phyloP scores from a whole-genome alignment of 2,888 invertebrate species.

The Yponomeuta evonymella region DNA sequence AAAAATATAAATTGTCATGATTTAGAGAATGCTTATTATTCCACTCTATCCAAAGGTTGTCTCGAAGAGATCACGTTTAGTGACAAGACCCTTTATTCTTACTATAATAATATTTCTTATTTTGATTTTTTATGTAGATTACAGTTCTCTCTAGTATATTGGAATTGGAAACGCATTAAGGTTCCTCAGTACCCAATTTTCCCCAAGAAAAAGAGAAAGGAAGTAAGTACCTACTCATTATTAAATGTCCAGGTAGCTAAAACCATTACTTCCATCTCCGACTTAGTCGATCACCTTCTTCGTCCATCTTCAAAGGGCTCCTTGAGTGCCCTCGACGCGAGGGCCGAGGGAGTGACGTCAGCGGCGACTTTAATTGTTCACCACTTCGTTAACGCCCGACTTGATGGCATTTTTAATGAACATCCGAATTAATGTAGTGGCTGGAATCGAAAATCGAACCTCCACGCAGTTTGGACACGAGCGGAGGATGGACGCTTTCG shows the following conservation, averaged over 20 bases:
- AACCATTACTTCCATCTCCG: neutral
- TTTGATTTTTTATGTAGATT: too few species aligned
- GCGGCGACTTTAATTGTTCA: constrained; percentile 73
- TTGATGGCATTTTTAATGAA: constrained; percentile 77
- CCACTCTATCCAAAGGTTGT: too few species aligned
- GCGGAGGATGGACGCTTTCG: constrained; percentile 25
- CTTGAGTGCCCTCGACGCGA: constrained; percentile 44
- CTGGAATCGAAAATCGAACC: constrained; percentile 70
- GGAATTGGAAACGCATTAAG: too few species aligned
- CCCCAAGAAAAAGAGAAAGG: too few species aligned
- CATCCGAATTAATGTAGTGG: constrained; percentile 75
- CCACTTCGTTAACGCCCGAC: constrained; percentile 73
- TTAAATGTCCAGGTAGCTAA: neutral
- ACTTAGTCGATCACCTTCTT: neutral
- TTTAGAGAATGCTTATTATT: too few species aligned
- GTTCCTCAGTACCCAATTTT: too few species aligned
- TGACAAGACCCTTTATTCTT: too few species aligned
- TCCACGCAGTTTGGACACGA: constrained; percentile 52
- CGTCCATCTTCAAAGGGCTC: constrained; percentile 36
- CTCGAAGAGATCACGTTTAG: too few species aligned
- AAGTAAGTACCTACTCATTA: too few species aligned
- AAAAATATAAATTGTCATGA: too few species aligned
- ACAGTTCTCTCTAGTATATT: too few species aligned
- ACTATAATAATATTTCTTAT: too few species aligned
- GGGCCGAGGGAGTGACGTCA: constrained; percentile 63